Evolutionary conservation across 2,113 vertebrate genomes (phyloP).

Genomic region (Otus sunia): DNA sequence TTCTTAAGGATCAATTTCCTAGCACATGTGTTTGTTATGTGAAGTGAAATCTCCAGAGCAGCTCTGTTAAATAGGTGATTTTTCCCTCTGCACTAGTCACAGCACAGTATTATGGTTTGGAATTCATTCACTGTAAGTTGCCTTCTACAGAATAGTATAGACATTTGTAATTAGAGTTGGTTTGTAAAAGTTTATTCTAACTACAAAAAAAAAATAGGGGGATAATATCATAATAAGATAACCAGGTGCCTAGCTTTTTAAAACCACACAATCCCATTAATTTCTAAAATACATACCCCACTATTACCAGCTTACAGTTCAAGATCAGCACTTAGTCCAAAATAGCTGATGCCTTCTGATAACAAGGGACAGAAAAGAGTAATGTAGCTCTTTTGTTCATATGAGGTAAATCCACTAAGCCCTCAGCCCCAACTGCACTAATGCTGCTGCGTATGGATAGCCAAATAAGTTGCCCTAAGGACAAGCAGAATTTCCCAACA

Average conservation of each 20-base stretch:
- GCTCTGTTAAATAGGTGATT: not conserved
- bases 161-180: not conserved
- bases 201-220: not conserved
- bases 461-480: not conserved
- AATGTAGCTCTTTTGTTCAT: not conserved
- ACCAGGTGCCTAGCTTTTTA: not conserved
- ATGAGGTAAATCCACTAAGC: not conserved
- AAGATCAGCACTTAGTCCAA: not conserved
- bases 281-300: not conserved
- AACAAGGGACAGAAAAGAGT: not conserved
- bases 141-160: not conserved
- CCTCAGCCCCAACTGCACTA: not conserved
- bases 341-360: not conserved
- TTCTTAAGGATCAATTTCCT: not conserved
- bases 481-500: not conserved
- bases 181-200: not conserved
- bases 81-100: not conserved
- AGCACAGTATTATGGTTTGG: not conserved
- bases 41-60: not conserved
- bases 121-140: not conserved
- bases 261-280: not conserved
- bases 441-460: not conserved
- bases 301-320: not conserved
- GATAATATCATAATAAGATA: not conserved
- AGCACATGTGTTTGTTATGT: not conserved